Base-by-base conservation (phyloP, 2,797 vertebrate genomes). In the Telmatherina bonti region DNA sequence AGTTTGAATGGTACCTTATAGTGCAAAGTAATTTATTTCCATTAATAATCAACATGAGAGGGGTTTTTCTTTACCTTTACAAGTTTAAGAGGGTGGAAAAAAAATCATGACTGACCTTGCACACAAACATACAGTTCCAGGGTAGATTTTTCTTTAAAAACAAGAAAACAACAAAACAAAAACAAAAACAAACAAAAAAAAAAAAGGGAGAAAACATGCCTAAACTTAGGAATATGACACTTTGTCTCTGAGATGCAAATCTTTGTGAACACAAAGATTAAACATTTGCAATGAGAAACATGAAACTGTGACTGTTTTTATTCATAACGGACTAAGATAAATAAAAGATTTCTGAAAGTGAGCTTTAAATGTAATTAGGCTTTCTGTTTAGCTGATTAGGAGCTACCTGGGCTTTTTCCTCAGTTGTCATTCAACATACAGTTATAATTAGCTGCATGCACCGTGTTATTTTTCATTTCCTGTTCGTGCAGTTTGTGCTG, bases 401-500 rank as follows among this genome's bases (percentile, higher is more conserved):
- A 53, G 51, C 7, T 15, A 29, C 51, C 26, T 52, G 51, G 27
- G 43, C 16, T n/a, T 29, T 51, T 53, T 16, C 29, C 15, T 18
- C 26, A 16, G 15, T 8, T 29, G 26, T 53, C 26, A 53, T 53
- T 53, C 15, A 29, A 27, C 26, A 53, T 53, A 27, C 51, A 53
- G 15, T 53, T 51, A 24, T 51, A 51, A 51, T 53, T 53, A 27
- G 26, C 51, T 7, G 51, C 7, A 53, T 27, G 2, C 27, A 7
- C 13, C 8, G 11, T 7, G 24, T 53, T 53, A 27, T 29, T 27
- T 53, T 60, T 13, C 31, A 41, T 67, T 62, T 73, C 52, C 54
- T 56, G 26, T 41, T 53, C 4, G 16, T 16, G 11, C 49, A 24
- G 54, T 57, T 41, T 62, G 35, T 52, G 15, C 22, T 59, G 13